phyloP scores from a whole-genome alignment of 2,113 vertebrate genomes.

The Paraplagusia blochii region DNA sequence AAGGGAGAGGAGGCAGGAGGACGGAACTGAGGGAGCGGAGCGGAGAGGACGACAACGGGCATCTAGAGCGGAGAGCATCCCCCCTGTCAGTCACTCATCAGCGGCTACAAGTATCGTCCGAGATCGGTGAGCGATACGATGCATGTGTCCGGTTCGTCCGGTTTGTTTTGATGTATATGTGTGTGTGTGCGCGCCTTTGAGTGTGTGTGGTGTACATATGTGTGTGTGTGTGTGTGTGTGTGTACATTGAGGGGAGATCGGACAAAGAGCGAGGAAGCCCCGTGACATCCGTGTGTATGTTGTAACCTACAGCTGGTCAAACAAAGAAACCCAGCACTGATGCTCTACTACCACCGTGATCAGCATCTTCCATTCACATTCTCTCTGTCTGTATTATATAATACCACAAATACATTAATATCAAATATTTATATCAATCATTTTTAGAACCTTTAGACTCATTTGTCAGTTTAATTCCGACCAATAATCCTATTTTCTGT shows the following conservation, averaged over 20 bases:
- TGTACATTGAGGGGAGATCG: constrained; percentile 61
- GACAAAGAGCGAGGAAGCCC: constrained; percentile 76
- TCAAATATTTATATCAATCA: constrained; percentile 26
- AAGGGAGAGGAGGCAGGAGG: constrained; percentile 51
- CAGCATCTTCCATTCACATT: constrained; percentile 40
- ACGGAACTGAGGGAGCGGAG: constrained; percentile 46
- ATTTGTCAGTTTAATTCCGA: constrained; percentile 54
- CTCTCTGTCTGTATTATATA: constrained; percentile 19
- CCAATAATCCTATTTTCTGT: constrained; percentile 7
- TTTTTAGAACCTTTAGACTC: too few relatives aligned
- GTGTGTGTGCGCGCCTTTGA: background rate
- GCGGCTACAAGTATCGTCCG: background rate
- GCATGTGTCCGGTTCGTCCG: constrained; percentile 18
- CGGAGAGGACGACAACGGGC: constrained; percentile 55
- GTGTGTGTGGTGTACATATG: background rate
- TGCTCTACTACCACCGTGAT: background rate
- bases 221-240: constrained; percentile 7
- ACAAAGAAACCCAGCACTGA: constrained; percentile 71
- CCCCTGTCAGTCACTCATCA: constrained; percentile 21
- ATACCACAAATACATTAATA: constrained; percentile 11
- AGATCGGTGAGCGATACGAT: constrained; percentile 40
- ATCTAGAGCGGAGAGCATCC: constrained; percentile 29
- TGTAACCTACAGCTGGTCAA: constrained; percentile 76
- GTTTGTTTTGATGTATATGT: constrained; percentile 2
- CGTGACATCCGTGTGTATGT: constrained; percentile 72